phyloP scores from a whole-genome alignment of 2,113 vertebrate species.

The Tor tambroides region DNA sequence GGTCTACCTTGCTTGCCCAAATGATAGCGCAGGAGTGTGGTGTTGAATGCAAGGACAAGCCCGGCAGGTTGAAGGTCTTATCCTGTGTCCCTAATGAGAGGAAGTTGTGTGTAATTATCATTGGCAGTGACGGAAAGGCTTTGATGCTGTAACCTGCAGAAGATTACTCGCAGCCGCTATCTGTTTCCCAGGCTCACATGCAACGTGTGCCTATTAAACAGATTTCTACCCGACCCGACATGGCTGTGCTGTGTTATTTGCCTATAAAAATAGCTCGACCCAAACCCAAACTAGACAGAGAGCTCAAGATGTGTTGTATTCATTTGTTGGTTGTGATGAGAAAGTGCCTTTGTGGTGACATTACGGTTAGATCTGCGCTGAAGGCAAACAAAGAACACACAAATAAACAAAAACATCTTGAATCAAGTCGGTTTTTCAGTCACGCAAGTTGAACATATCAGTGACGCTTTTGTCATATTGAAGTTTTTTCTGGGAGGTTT shows the following conservation, averaged over 20 bases:
- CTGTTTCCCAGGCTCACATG: constrained; percentile 31
- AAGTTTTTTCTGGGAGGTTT: constrained; percentile 23
- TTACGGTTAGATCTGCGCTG: not conserved
- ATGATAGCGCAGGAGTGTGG: not conserved
- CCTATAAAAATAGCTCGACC: constrained; percentile 7
- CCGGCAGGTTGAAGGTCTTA: constrained; percentile 1
- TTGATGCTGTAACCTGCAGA: not conserved
- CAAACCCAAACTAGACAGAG: not conserved
- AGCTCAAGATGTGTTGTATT: not conserved
- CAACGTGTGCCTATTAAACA: not conserved
- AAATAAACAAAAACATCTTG: constrained; percentile 32
- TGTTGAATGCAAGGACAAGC: not conserved
- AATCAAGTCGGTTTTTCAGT: not conserved
- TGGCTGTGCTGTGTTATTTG: not conserved
- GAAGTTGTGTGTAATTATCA: constrained; percentile 24
- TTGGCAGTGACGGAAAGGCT: not conserved
- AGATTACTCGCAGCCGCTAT: constrained; percentile 4
- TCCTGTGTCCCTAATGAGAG: constrained; percentile 16
- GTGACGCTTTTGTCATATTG: not conserved
- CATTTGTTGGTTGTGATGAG: not conserved
- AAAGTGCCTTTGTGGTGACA: constrained; percentile 21
- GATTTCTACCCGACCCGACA: not conserved
- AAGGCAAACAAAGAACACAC: not conserved
- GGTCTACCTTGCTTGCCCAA: not conserved
- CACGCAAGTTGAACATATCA: constrained; percentile 7